Percentiles rank a stretch among this genome's conserved stretches.
Conservation (phyloP, 2,797 vertebrate genomes). For the Gymnoscopelus microlampas region DNA sequence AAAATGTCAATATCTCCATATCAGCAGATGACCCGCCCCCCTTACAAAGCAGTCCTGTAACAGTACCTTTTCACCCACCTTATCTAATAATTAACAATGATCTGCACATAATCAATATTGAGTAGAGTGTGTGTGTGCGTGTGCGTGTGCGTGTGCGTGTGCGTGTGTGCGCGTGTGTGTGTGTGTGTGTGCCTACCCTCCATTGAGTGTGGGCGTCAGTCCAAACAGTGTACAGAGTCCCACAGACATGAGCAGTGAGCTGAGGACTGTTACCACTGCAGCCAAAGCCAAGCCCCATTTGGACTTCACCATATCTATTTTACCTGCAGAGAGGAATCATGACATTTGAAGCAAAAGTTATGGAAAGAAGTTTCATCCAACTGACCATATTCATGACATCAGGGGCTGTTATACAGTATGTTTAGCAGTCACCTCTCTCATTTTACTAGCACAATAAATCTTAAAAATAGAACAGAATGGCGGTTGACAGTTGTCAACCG, state of each 20-base stretch:
- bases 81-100: slow-evolving; percentile 57
- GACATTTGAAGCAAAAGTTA: not conserved
- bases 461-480: not conserved
- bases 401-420: too few relatives aligned
- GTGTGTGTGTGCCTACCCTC: slow-evolving; percentile 85
- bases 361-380: too few relatives aligned
- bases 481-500: too few relatives aligned
- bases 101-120: slow-evolving; percentile 22
- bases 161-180: slow-evolving; percentile 13
- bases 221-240: slow-evolving; percentile 97
- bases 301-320: slow-evolving; percentile 99
- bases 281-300: slow-evolving; percentile 98
- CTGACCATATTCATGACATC: too few relatives aligned
- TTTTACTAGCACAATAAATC: not conserved
- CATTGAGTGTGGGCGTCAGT: slow-evolving; percentile 95
- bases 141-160: slow-evolving; percentile 26
- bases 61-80: slow-evolving; percentile 34
- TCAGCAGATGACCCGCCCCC: slow-evolving; percentile 19
- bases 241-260: slow-evolving; percentile 98
- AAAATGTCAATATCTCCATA: slow-evolving; percentile 28
- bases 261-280: slow-evolving; percentile 96
- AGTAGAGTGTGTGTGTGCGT: slow-evolving; percentile 5
- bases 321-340: slow-evolving; percentile 79
- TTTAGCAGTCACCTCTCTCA: too few relatives aligned
- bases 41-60: slow-evolving; percentile 12